Evolutionary conservation across 2,888 invertebrate species (phyloP).

Genomic region (Tipula lateralis): DNA sequence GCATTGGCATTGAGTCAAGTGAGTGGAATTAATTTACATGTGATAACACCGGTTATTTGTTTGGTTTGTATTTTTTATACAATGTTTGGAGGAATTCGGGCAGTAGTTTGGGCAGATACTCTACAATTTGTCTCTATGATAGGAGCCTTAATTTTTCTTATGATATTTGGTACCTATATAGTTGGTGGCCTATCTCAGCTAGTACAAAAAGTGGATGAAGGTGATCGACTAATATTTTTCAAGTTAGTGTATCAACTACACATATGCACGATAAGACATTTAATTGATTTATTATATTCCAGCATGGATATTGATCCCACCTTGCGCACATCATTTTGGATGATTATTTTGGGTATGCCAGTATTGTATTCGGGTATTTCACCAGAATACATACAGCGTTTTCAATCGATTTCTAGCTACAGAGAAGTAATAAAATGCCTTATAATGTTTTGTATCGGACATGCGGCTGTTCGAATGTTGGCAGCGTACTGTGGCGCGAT

Average conservation of each 20-base stretch:
- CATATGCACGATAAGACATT: not conserved
- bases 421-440: slow-evolving; percentile 42
- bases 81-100: not conserved
- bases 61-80: slow-evolving; percentile 25
- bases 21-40: not conserved
- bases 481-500: slow-evolving; percentile 58
- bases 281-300: slow-evolving; percentile 32
- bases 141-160: slow-evolving; percentile 53
- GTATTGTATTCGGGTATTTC: not conserved
- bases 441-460: slow-evolving; percentile 54
- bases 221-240: slow-evolving; percentile 57
- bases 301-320: not conserved
- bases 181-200: slow-evolving; percentile 55
- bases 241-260: slow-evolving; percentile 50
- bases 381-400: slow-evolving; percentile 54
- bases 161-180: slow-evolving; percentile 43
- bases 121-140: slow-evolving; percentile 56
- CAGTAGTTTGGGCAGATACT: slow-evolving; percentile 59
- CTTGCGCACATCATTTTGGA: slow-evolving; percentile 4
- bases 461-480: slow-evolving; percentile 54
- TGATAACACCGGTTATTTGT: not conserved
- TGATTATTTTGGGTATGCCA: not conserved
- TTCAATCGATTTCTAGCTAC: slow-evolving; percentile 47
- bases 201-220: slow-evolving; percentile 54
- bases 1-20: slow-evolving; percentile 38